Evolutionary conservation across 2,797 vertebrate species (phyloP), one percentile per base, ranked within the genome.

Genomic region (Nannoperca obscura): DNA sequence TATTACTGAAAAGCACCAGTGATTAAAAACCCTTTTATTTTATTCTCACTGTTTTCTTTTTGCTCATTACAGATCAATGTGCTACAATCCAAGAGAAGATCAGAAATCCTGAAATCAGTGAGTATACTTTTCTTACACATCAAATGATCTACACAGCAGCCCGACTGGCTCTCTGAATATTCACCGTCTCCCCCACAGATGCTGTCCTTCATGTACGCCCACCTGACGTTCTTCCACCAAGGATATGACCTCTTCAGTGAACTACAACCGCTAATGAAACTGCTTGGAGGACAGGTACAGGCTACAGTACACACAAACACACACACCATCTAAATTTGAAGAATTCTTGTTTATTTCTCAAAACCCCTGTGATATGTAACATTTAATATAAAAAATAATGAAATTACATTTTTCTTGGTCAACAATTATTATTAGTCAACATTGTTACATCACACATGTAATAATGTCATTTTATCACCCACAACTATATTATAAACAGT

Each of bases 161-260:
- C 58, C 11, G 27, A n/a, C 22, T 4, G 10, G 14, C 19, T 24
- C n/a, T 55, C 60, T 53, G 6, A 76, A 27, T 59, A 40, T 76
- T 10, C 3, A 1, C 15, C 13, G 1, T 73, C 24, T 62, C 64
- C 22, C 34, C 74, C 68, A 46, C 85, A 99, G 98, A 99, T 99
- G 98, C 91, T 99, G 75, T 98, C 97, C 0, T 99, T 99, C 93
- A 99, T 99, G 97, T 98, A 97, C 13, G 97, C 98, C 83, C 98
- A 99, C 91, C 94, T 99, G 96, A 96, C 97, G 2, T 99, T 99
- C 94, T 99, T 99, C 92, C 98, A 99, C 85, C 98, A 99, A 95
- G 98, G 98, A 86, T 99, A 99, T 84, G 98, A 99, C 89, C 96
- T 98, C 38, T 99, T 99, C 88, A 96, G 96, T 91, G 98, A 99